Conservation (phyloP, 2,888 invertebrate species). For the Temnothorax rugatulus region DNA sequence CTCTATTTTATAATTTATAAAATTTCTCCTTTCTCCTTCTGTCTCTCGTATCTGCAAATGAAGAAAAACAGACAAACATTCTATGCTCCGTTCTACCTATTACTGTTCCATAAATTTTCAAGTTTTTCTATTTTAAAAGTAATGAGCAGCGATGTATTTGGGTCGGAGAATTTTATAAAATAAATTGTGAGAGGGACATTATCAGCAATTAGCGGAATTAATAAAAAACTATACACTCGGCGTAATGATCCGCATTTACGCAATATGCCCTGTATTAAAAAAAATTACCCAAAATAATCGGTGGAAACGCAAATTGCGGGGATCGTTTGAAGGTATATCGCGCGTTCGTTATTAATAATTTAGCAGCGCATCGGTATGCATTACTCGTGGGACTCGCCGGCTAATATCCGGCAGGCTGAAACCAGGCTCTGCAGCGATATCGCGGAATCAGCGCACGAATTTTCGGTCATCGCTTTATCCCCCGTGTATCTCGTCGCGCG, state of each 20-base stretch:
- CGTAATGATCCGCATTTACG: neutral
- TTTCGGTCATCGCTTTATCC: conserved; percentile 16
- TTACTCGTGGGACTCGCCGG: neutral
- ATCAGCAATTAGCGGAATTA: conserved; percentile 13
- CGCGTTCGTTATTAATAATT: conserved; percentile 16
- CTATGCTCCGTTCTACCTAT: neutral
- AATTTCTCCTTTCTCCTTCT: neutral
- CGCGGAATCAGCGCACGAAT: conserved; percentile 27
- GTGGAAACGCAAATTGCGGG: neutral
- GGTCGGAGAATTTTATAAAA: neutral
- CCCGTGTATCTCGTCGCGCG: neutral
- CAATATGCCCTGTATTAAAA: neutral
- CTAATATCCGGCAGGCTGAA: conserved; percentile 17
- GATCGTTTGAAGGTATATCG: neutral
- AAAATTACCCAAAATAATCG: neutral
- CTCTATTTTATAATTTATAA: neutral
- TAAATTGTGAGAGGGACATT: neutral
- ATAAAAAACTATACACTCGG: neutral
- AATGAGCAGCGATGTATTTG: neutral
- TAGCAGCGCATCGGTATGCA: neutral
- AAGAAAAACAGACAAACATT: neutral
- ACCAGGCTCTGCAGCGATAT: conserved; percentile 6
- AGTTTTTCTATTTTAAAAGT: neutral
- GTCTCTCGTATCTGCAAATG: neutral
- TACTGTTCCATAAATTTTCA: neutral